phyloP scores from a whole-genome alignment of 1,140 invertebrate species.

The Papilio machaon region DNA sequence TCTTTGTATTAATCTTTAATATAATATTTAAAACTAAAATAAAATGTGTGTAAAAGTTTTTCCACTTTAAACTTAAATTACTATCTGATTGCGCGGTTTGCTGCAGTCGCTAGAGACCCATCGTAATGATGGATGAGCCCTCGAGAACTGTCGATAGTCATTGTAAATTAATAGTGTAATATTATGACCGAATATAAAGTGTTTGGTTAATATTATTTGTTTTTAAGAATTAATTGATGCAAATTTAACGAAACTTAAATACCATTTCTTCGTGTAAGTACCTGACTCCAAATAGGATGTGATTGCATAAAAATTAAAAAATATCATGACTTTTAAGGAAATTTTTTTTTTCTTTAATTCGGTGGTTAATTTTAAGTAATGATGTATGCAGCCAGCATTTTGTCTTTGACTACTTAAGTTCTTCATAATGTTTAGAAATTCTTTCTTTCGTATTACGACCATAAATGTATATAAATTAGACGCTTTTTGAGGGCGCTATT shows the following conservation, averaged over 20 bases:
- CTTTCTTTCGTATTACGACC: no score
- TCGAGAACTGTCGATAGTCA: slow-evolving; percentile 20
- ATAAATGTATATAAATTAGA: no score
- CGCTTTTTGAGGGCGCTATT: background rate
- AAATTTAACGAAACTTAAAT: background rate
- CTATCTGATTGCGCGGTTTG: background rate
- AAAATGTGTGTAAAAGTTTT: background rate
- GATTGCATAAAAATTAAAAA: background rate
- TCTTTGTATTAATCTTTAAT: no score
- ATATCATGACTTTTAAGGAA: background rate
- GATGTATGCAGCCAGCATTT: background rate
- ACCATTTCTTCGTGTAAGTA: background rate
- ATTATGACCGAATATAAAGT: background rate
- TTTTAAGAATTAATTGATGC: background rate
- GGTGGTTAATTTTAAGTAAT: background rate
- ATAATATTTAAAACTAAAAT: background rate
- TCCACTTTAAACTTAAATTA: slow-evolving; percentile 23
- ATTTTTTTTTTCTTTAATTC: background rate
- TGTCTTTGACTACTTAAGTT: background rate
- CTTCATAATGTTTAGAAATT: no score
- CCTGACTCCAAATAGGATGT: background rate
- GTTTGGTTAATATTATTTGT: background rate
- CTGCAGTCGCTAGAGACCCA: background rate
- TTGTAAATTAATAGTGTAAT: background rate
- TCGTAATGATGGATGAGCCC: slow-evolving; percentile 25